Conservation (phyloP, 2,797 vertebrate genomes). For the Chelon auratus region DNA sequence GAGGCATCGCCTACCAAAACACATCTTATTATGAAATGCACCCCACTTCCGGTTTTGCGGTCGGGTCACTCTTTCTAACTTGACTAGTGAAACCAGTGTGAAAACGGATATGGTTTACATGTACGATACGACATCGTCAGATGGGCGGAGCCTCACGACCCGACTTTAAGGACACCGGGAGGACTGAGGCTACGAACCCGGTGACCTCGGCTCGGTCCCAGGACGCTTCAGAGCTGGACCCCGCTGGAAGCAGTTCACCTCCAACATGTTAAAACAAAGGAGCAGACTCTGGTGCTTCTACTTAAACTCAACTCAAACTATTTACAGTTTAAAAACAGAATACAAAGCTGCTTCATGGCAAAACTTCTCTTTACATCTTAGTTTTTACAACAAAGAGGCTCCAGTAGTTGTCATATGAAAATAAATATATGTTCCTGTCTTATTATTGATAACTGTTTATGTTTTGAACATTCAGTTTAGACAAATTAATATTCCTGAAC, state of each 20-base stretch:
- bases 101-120: slow-evolving; percentile 70
- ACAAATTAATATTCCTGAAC: too few relatives aligned
- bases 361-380: too few relatives aligned
- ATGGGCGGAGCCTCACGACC: slow-evolving; percentile 77
- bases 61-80: fast-evolving
- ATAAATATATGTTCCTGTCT: too few relatives aligned
- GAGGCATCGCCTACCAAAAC: background rate
- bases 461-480: too few relatives aligned
- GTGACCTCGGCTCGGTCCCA: slow-evolving; percentile 47
- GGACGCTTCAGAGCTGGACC: slow-evolving; percentile 4
- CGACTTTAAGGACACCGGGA: slow-evolving; percentile 77
- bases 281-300: background rate
- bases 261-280: background rate
- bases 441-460: too few relatives aligned
- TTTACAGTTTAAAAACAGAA: too few relatives aligned
- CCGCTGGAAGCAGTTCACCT: slow-evolving; percentile 16
- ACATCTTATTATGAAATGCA: slow-evolving; percentile 41
- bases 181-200: slow-evolving; percentile 58
- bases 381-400: too few relatives aligned
- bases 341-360: too few relatives aligned
- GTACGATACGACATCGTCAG: slow-evolving; percentile 66
- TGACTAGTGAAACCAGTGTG: slow-evolving; percentile 22
- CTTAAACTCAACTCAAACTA: too few relatives aligned
- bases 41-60: background rate
- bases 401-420: too few relatives aligned